A percentile compares a stretch with the other conserved stretches of the same genome.
Evolutionary conservation across 1,140 invertebrate species (phyloP).

Genomic region (Cyclargus thomasi): DNA sequence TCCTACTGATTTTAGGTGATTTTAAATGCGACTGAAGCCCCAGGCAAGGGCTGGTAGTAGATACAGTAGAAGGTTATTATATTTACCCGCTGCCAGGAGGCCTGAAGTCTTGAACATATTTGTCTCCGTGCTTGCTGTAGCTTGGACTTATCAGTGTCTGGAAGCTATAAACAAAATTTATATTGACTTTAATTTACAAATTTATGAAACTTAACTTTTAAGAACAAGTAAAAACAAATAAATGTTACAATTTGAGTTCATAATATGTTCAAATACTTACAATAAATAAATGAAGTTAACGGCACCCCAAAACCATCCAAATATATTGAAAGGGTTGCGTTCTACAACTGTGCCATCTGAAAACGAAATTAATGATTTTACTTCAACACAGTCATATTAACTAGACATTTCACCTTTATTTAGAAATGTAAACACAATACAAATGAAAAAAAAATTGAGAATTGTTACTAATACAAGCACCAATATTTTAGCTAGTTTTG

Average conservation of each 20-base stretch:
- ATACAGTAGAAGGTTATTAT: neutral
- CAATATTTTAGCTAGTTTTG: too few relatives aligned
- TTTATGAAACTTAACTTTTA: neutral
- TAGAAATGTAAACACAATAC: too few relatives aligned
- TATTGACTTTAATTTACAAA: constrained; percentile 5
- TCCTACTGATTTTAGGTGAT: too few relatives aligned
- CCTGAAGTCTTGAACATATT: constrained; percentile 52
- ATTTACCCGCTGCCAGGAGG: constrained; percentile 59
- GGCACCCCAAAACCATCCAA: constrained; percentile 55
- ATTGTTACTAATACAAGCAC: too few relatives aligned
- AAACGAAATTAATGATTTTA: constrained; percentile 23
- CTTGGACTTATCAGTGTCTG: constrained; percentile 54
- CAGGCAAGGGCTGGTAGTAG: too few relatives aligned
- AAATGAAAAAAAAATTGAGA: too few relatives aligned
- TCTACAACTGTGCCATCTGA: constrained; percentile 56
- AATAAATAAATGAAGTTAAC: constrained; percentile 55
- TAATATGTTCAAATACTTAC: constrained; percentile 38
- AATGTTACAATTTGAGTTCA: too few relatives aligned
- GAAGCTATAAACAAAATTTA: constrained; percentile 35
- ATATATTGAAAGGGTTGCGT: constrained; percentile 42
- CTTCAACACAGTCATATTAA: too few relatives aligned
- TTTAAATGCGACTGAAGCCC: too few relatives aligned
- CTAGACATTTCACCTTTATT: too few relatives aligned
- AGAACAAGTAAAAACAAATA: neutral
- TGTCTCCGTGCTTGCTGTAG: constrained; percentile 55